These are phyloP conservation scores for Phocoena sinus DNA, from an alignment of 2,113 vertebrate genomes.

Conservation along the genomic window DNA sequence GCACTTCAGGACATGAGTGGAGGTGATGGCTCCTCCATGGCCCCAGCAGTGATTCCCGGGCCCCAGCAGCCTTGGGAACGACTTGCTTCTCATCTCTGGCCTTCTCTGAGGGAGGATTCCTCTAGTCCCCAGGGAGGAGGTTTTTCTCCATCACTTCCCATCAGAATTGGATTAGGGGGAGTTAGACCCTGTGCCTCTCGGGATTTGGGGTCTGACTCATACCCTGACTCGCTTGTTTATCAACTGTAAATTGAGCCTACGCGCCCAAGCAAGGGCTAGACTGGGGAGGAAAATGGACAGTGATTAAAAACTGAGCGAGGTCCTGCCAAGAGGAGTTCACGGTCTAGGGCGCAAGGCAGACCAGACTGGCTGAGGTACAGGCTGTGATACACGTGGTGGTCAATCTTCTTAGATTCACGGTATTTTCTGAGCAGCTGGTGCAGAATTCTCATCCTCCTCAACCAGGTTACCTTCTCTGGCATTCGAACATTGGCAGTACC, in stretches of 20 bases:
- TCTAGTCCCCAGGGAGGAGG: neutral
- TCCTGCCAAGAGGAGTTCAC: constrained; percentile 64
- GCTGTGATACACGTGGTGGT: no score
- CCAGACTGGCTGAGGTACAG: constrained; percentile 34
- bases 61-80: neutral
- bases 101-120: neutral
- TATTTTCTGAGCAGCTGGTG: no score
- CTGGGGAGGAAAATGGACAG: neutral
- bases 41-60: neutral
- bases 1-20: neutral
- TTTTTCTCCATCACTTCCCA: neutral
- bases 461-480: no score
- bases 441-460: no score
- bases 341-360: constrained; percentile 58
- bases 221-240: neutral
- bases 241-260: neutral
- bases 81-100: neutral
- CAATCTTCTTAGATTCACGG: no score
- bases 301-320: constrained; percentile 48
- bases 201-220: neutral
- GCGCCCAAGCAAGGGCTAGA: neutral
- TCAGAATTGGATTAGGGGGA: neutral
- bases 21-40: neutral
- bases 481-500: no score
- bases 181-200: neutral